Evolutionary conservation across 2,113 vertebrate genomes (phyloP), one percentile per base, ranked within the genome.

Genomic region (Leuciscus idus): DNA sequence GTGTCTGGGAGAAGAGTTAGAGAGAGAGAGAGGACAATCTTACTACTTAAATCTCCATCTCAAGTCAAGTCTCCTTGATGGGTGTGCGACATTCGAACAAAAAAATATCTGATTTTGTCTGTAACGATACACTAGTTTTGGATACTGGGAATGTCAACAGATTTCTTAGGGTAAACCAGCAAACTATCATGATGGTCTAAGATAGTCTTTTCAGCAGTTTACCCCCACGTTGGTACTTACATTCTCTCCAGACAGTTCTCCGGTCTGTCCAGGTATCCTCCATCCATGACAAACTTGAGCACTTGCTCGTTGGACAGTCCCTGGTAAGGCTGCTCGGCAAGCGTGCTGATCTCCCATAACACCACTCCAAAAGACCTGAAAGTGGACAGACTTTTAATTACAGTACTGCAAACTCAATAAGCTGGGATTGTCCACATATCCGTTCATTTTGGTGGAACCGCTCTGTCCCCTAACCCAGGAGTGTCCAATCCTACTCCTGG

Each of bases 231-330:
- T 3, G 0, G 0, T 0, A 96, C 97, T 97, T 93, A 99, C 98
- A 99, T 96, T 91, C 96, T 96, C 90, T 98, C 97, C 0, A 95
- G 96, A 89, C 97, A 98, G 89, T 96, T 97, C 7, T 99, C 98
- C 0, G 98, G 98, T 64, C 96, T 94, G 86, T 99, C 98, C 91
- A 99, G 95, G 91, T 94, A 97, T 3, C 97, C 98, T 88, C 98
- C 98, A 2, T 99, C 98, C 98, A 99, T 99, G 3, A 99, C 97
- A 57, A 98, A 99, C 88, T 99, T 99, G 0, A 99, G 92, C 88
- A 99, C 98, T 93, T 99, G 98, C 61, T 99, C 98, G 0, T 99
- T 99, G 84, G 98, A 99, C 62, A 99, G 92, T 4, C 98, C 98
- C 91, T 99, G 98, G 92, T 99, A 99, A 0, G 98, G 98, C 94